These are phyloP conservation scores for Ceratosolen fusciceps DNA, from an alignment of 1,140 invertebrate species.

Conservation along the genomic window DNA sequence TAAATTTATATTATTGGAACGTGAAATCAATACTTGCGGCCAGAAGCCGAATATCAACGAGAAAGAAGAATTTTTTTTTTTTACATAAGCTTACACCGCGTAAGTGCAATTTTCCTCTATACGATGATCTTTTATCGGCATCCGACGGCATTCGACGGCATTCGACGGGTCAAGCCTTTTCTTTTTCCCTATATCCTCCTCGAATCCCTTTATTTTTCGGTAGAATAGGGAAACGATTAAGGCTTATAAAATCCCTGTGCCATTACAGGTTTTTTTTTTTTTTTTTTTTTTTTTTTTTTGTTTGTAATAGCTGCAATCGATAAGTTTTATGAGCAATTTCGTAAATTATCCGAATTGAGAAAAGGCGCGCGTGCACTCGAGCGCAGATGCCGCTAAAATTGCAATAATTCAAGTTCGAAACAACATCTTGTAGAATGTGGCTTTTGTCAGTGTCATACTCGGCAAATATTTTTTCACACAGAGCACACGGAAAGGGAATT, in stretches of 20 bases:
- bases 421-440: slow-evolving; percentile 30
- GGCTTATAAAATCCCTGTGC: neutral
- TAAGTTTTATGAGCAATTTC: slow-evolving; percentile 16
- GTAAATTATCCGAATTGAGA: slow-evolving; percentile 12
- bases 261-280: neutral
- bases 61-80: too few relatives aligned
- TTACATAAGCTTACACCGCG: too few relatives aligned
- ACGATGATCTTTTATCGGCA: too few relatives aligned
- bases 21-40: too few relatives aligned
- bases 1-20: too few relatives aligned
- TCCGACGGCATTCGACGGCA: too few relatives aligned
- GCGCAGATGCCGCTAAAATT: slow-evolving; percentile 6
- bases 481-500: slow-evolving; percentile 22
- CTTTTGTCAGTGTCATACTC: slow-evolving; percentile 18
- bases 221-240: neutral
- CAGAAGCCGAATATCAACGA: too few relatives aligned
- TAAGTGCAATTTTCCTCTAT: too few relatives aligned
- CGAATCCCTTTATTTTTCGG: too few relatives aligned
- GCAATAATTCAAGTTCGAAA: slow-evolving; percentile 41
- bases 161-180: too few relatives aligned
- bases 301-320: neutral
- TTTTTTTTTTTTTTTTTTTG: too few relatives aligned
- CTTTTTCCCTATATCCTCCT: too few relatives aligned
- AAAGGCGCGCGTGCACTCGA: neutral
- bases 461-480: slow-evolving; percentile 31